phyloP scores from a whole-genome alignment of 2,888 invertebrate species.

The Philhelius pedissequus region DNA sequence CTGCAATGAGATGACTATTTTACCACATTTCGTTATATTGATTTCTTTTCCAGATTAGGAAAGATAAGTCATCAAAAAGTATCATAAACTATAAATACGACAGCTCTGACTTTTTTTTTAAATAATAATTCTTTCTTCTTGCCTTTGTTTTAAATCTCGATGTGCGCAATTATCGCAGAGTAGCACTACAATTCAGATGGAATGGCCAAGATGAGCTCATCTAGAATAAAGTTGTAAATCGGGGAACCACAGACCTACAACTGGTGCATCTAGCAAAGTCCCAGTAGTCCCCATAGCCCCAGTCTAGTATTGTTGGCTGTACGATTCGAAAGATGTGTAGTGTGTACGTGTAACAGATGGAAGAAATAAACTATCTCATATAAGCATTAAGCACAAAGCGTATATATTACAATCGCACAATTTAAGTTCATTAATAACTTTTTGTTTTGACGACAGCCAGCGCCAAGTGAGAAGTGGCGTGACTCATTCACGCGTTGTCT shows the following conservation, averaged over 20 bases:
- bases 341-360: not conserved
- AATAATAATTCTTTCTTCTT: not conserved
- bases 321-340: no score
- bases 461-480: constrained; percentile 37
- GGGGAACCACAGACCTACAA: constrained; percentile 14
- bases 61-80: not conserved
- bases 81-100: not conserved
- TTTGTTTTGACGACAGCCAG: constrained; percentile 1
- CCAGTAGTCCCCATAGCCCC: not conserved
- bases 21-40: no score
- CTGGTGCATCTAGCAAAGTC: not conserved
- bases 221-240: constrained; percentile 28
- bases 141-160: constrained; percentile 27
- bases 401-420: constrained; percentile 1
- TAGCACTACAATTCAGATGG: not conserved
- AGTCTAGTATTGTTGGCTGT: not conserved
- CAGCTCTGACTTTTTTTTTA: not conserved
- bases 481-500: constrained; percentile 59
- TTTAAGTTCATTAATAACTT: constrained; percentile 56
- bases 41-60: not conserved
- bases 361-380: constrained; percentile 3
- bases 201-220: constrained; percentile 37
- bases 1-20: no score
- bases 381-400: not conserved
- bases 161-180: constrained; percentile 6